Base-by-base conservation (phyloP, 2,113 vertebrate genomes). In the Anoura caudifer region DNA sequence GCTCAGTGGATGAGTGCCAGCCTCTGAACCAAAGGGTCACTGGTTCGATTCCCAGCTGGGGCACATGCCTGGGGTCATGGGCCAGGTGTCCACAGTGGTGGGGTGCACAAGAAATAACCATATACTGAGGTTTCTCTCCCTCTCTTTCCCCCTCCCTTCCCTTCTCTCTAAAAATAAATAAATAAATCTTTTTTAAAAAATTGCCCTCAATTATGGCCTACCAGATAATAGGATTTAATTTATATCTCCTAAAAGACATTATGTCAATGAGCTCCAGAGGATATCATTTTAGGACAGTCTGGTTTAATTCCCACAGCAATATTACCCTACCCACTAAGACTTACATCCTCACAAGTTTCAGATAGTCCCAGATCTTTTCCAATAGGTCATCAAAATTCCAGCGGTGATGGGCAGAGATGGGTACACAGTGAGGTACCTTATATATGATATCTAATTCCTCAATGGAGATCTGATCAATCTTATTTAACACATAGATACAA, bases 341-440 rank as follows among this genome's bases (percentile, higher is more conserved):
- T 99, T 98, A 99, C 99, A 99, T 99, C 97, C 99, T 99, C 93
- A 99, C 99, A 52, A 99, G 98, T 94, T 99, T 98, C 75, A 99
- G 98, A 97, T 99, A 99, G 98, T 99, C 99, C 99, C 99, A 99
- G 90, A 99, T 99, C 97, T 96, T 99, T 98, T 99, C 99, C 96
- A 99, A 98, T 38, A 99, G 98, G 97, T 99, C 99, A 61, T 99
- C 99, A n/a, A 99, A 99, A 98, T 99, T 99, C 99, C 99, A 99
- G 97, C 99, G 99, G 97, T 99, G 99, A 98, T 99, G 99, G 81
- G 99, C 99, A 15, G 99, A 99, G 98, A 99, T 99, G 2, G 99
- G 99, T 1, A 99, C 99, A n/a, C 99, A 99, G 98, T 99, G 99
- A 47, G 99, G 99, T 38, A 99, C 99, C 98, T 99, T 99, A 98